Evolutionary conservation across 2,797 vertebrate genomes (phyloP).

Genomic region (Choloepus didactylus): DNA sequence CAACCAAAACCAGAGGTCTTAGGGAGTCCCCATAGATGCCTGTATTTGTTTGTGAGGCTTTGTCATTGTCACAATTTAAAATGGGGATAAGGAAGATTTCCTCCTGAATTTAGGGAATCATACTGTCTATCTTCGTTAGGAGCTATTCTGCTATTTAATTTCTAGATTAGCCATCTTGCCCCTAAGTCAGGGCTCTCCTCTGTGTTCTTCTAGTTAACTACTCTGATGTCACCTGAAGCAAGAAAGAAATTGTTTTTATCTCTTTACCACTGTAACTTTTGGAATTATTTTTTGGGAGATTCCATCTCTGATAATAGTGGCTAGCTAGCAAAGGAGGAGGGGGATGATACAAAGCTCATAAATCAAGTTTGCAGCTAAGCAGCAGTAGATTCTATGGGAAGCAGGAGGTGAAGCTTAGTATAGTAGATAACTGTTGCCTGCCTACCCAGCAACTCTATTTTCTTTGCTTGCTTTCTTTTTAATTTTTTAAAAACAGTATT

Average conservation of each 20-base stretch:
- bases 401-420: not conserved
- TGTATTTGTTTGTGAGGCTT: not conserved
- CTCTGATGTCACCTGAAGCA: not conserved
- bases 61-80: not conserved
- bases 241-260: not conserved
- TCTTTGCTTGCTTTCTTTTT: not conserved
- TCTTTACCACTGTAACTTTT: not conserved
- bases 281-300: conserved; percentile 17
- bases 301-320: not conserved
- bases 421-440: not conserved
- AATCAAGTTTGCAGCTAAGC: not conserved
- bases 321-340: not conserved
- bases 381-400: not conserved
- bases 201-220: not conserved
- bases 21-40: not conserved
- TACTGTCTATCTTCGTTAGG: not conserved
- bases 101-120: not conserved
- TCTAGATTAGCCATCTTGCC: not conserved
- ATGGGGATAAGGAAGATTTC: not conserved
- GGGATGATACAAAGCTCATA: not conserved
- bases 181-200: not conserved
- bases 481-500: too few relatives aligned
- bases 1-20: not conserved
- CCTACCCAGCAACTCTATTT: not conserved
- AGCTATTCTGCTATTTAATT: not conserved